These are phyloP conservation scores for Temnothorax rugatulus DNA, from an alignment of 2,888 invertebrate species.

Conservation along the genomic window DNA sequence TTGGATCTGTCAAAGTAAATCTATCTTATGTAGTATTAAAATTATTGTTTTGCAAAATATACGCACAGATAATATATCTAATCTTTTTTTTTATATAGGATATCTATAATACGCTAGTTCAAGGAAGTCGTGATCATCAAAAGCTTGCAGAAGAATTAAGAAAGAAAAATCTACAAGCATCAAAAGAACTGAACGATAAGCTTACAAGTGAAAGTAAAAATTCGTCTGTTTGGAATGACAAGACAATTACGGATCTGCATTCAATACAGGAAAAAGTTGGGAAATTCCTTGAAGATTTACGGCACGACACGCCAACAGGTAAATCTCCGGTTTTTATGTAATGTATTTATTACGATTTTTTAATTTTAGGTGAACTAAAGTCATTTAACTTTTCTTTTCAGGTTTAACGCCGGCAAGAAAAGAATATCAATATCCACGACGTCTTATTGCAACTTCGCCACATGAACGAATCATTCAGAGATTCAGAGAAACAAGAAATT, in stretches of 20 bases:
- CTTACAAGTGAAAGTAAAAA: conserved; percentile 79
- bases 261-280: conserved; percentile 84
- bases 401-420: conserved; percentile 91
- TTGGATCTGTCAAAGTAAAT: conserved; percentile 77
- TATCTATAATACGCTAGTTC: conserved; percentile 71
- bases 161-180: conserved; percentile 61
- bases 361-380: not conserved
- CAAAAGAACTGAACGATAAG: conserved; percentile 78
- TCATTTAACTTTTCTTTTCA: conserved; percentile 77
- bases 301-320: conserved; percentile 87
- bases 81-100: conserved; percentile 68
- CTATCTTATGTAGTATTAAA: not conserved
- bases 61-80: not conserved
- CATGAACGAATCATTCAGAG: conserved; percentile 90
- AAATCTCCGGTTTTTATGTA: not conserved
- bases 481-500: conserved; percentile 86
- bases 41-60: not conserved
- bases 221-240: conserved; percentile 80
- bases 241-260: conserved; percentile 80
- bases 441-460: conserved; percentile 90
- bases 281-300: conserved; percentile 86
- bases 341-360: not conserved
- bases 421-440: conserved; percentile 89
- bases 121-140: conserved; percentile 77
- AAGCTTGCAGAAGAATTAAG: conserved; percentile 81